Conservation (phyloP, 35 echinoderm and acorn worm species). For the Hemicentrotus pulcherrimus region DNA sequence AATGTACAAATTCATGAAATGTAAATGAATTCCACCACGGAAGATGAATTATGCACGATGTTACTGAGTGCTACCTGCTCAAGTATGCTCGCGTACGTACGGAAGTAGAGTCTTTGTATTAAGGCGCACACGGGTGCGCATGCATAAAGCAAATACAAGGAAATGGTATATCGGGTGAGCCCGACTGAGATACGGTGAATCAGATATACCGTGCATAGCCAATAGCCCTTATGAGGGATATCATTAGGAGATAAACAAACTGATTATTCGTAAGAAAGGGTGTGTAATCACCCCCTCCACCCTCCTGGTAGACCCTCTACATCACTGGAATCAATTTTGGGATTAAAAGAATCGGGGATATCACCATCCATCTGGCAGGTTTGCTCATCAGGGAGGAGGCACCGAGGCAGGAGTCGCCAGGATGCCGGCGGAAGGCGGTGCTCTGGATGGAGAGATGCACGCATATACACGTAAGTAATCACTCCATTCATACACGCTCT, state of each 20-base stretch:
- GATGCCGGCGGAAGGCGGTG: neutral
- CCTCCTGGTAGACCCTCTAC: neutral
- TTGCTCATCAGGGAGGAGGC: neutral
- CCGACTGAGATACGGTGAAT: neutral
- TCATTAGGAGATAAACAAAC: neutral
- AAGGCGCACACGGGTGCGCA: neutral
- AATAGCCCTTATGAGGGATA: neutral
- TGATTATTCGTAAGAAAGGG: neutral
- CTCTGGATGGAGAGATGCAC: conserved; percentile 1
- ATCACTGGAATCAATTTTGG: conserved; percentile 17
- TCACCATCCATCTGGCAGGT: conserved; percentile 18
- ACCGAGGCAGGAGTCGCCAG: neutral
- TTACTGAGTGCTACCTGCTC: neutral
- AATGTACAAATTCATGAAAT: neutral
- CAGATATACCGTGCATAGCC: neutral
- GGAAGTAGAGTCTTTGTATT: neutral
- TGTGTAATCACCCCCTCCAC: neutral
- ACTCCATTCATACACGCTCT: neutral
- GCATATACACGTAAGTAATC: conserved; percentile 39
- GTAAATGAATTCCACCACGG: neutral
- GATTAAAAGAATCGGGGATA: neutral
- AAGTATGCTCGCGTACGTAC: neutral
- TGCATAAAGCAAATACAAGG: neutral
- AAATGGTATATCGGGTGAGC: neutral
- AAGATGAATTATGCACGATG: neutral